Evolutionary conservation across 2,113 vertebrate species (phyloP).

Genomic region (Dolichotis patagonum): DNA sequence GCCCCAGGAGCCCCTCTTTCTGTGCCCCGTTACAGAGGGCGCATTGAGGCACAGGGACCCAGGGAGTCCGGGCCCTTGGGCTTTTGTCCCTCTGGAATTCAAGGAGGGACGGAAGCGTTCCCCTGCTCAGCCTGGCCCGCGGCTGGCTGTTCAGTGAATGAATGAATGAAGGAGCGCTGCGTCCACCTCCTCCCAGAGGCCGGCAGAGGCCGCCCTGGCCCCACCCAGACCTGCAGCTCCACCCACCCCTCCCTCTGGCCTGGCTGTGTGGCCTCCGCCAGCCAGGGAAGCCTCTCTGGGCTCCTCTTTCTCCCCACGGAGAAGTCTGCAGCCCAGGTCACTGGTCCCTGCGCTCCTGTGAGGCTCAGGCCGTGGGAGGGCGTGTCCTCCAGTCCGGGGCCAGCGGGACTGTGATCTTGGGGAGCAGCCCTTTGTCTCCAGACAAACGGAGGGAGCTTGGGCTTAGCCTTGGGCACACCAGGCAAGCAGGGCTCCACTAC

Average conservation of each 20-base stretch:
- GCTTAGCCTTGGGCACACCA: not conserved
- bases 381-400: not conserved
- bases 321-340: rapidly evolving
- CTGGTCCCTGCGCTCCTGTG: not conserved
- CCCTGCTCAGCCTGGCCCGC: not conserved
- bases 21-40: not conserved
- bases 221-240: not conserved
- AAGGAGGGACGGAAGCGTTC: too few relatives aligned
- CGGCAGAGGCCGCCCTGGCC: not conserved
- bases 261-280: not conserved
- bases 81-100: not conserved
- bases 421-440: too few relatives aligned
- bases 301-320: not conserved
- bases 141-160: not conserved
- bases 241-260: not conserved
- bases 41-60: not conserved
- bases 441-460: too few relatives aligned
- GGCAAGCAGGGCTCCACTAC: not conserved
- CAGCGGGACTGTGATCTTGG: not conserved
- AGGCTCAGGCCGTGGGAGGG: not conserved
- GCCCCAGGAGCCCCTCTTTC: not conserved
- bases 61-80: not conserved
- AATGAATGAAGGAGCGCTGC: too few relatives aligned
- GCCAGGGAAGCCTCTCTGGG: not conserved
- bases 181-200: not conserved